Conservation (phyloP, 2,113 vertebrate genomes). For the Corythoichthys intestinalis region DNA sequence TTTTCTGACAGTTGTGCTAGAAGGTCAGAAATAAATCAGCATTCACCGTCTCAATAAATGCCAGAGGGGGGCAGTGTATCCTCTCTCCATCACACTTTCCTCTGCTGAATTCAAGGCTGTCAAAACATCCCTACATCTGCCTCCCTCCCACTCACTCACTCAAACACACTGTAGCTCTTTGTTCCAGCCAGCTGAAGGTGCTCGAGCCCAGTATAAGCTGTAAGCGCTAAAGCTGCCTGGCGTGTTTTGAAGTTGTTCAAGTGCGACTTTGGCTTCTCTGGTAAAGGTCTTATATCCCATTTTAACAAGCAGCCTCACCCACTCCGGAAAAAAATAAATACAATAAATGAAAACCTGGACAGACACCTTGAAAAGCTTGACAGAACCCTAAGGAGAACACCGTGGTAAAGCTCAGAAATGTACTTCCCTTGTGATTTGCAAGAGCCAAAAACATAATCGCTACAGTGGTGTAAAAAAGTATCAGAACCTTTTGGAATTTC, state of each 20-base stretch:
- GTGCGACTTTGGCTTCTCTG: conserved; percentile 15
- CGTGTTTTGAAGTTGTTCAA: not conserved
- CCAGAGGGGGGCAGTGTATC: conserved; percentile 58
- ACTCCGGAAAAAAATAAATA: no score
- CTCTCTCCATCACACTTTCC: not conserved
- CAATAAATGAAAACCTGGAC: not conserved
- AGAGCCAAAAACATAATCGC: not conserved
- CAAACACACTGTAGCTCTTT: conserved; percentile 3
- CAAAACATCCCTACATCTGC: conserved; percentile 51
- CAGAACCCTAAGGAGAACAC: not conserved
- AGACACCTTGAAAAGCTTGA: not conserved
- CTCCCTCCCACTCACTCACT: conserved; percentile 6
- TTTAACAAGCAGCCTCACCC: not conserved
- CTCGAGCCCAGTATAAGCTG: conserved; percentile 14
- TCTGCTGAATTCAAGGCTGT: conserved; percentile 26
- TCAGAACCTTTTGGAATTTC: no score
- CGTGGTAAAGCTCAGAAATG: not conserved
- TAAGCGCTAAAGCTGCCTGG: not conserved
- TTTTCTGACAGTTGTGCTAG: not conserved
- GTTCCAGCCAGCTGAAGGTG: conserved; percentile 31
- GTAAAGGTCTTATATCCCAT: not conserved
- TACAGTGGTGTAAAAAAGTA: no score
- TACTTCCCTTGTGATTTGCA: not conserved
- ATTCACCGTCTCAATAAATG: not conserved
- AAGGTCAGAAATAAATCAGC: not conserved